Evolutionary conservation across 1,140 invertebrate species (phyloP), one percentile per base, ranked within the genome.

Genomic region (Mya arenaria): DNA sequence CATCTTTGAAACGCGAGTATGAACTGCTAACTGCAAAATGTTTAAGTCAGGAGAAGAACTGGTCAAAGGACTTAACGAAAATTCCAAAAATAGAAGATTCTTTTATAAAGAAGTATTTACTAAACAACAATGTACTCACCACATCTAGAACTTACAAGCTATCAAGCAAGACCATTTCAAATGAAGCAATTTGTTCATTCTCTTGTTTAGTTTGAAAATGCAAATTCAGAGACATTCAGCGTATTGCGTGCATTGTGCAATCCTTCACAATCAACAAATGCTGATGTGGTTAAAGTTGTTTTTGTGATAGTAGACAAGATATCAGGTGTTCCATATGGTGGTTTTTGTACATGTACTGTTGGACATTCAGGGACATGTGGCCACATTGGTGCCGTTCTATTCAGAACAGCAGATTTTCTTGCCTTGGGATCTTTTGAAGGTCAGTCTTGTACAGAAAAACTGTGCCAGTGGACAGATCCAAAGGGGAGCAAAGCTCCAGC

Each of bases 331-430:
- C 44, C 69, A 10, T 72, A 72, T 56, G 44, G 44, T 19, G 69
- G 69, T n/a, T 72, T 55, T n/a, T 72, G 69, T 19, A 72, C 44
- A 4, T 72, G 69, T 56, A 72, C 69, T 30, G 69, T 72, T 55
- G 69, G 41, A 32, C 25, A 34, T 25, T 23, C n/a, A n/a, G 15
- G 56, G 32, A 55, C 3, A 32, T 72, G 69, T n/a, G 44, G 69
- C 1, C 69, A 56, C 13, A 34, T 72, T 55, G 69, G 69, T 13
- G 69, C 69, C 13, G 69, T 72, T 36, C 32, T 72, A 28, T 55
- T 72, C 25, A 15, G 17, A 19, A 30, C 37, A 25, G 13, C 39
- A 28, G 48, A 72, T 3, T n/a, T 56, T 32, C 48, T 44, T 13
- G 41, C 69, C n/a, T 19, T n/a, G 4, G 30, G 48, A 25, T 17